These are phyloP conservation scores for Drosophila aldrichi DNA, from an alignment of 2,888 invertebrate species.

Conservation along the genomic window DNA sequence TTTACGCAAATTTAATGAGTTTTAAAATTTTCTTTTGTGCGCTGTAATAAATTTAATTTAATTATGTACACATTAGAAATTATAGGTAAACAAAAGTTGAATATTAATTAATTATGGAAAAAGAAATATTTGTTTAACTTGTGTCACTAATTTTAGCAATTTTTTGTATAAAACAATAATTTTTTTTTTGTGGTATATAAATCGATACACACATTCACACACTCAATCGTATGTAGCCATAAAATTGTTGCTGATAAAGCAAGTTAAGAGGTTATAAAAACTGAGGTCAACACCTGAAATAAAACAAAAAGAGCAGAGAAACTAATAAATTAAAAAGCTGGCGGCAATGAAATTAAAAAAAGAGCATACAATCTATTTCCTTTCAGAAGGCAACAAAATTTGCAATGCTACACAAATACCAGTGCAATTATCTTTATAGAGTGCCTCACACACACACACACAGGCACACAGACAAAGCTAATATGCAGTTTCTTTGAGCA, in stretches of 20 bases:
- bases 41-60: background rate
- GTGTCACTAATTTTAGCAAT: conserved; percentile 2
- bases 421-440: conserved; percentile 29
- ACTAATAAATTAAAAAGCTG: conserved; percentile 52
- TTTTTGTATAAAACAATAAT: background rate
- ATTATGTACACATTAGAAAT: background rate
- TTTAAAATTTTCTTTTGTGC: background rate
- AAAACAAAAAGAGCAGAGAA: conserved; percentile 28
- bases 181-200: background rate
- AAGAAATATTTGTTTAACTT: background rate
- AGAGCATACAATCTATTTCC: conserved; percentile 10
- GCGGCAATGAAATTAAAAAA: conserved; percentile 17
- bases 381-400: conserved; percentile 31
- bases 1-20: background rate
- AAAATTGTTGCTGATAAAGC: conserved; percentile 40
- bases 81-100: background rate
- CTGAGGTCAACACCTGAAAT: conserved; percentile 8
- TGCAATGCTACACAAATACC: conserved; percentile 27
- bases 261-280: conserved; percentile 38
- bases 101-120: background rate
- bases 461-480: conserved; percentile 50
- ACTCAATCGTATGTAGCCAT: background rate
- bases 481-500: conserved; percentile 63
- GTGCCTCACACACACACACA: conserved; percentile 15
- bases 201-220: background rate